Percentiles rank a stretch among this genome's conserved stretches.
Evolutionary conservation across 2,113 vertebrate species (phyloP).

Genomic region (Chlorodrepanis virens): DNA sequence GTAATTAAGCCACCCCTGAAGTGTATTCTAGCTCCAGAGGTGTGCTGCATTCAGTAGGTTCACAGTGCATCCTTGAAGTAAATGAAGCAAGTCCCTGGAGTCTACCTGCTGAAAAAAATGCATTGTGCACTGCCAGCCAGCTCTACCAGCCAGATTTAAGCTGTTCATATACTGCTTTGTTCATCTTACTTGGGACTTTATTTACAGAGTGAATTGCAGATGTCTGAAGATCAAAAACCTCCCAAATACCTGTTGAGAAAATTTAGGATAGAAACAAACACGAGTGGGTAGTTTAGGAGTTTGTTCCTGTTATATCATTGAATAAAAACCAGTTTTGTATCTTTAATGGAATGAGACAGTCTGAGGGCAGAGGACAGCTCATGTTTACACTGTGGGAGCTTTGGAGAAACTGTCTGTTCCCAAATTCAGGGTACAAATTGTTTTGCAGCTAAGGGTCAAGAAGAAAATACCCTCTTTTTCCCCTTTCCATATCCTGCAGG

Average conservation of each 20-base stretch:
- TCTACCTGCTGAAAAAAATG: neutral
- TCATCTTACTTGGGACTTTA: neutral
- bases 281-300: neutral
- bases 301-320: neutral
- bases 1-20: neutral
- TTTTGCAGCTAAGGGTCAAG: constrained; percentile 5
- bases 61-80: neutral
- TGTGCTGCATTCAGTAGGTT: neutral
- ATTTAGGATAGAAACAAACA: neutral
- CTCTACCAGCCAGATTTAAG: neutral
- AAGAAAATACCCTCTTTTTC: constrained; percentile 12
- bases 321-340: neutral
- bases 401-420: neutral
- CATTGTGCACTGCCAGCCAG: neutral
- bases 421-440: constrained; percentile 15
- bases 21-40: neutral
- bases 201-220: neutral
- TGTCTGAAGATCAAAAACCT: neutral
- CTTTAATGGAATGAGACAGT: neutral
- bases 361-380: neutral
- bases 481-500: constrained; percentile 22
- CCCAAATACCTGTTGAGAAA: neutral
- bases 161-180: neutral
- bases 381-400: neutral
- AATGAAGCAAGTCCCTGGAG: neutral